phyloP scores from a whole-genome alignment of 2,888 invertebrate species.

The Caenorhabditis imperialis region DNA sequence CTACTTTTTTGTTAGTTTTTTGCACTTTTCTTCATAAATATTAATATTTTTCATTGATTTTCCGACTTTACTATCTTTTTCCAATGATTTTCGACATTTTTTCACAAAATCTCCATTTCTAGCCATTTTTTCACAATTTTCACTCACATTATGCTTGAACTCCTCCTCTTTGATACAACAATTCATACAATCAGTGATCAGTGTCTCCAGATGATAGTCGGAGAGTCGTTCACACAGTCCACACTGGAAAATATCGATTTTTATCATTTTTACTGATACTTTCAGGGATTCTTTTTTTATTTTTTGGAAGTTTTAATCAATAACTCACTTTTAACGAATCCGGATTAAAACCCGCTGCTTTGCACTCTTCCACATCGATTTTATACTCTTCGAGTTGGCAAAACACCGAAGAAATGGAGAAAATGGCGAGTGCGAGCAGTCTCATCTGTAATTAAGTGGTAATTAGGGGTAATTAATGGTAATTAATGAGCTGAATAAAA shows the following conservation, averaged over 20 bases:
- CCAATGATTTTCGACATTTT: too few species aligned
- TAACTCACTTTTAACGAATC: conserved; percentile 65
- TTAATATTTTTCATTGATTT: too few species aligned
- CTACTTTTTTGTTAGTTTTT: too few species aligned
- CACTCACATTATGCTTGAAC: conserved; percentile 67
- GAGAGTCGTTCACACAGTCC: conserved; percentile 64
- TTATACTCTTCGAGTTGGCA: conserved; percentile 55
- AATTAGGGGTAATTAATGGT: too few species aligned
- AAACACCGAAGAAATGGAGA: too few species aligned
- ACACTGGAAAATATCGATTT: conserved; percentile 49
- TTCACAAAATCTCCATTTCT: not conserved
- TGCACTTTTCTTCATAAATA: too few species aligned
- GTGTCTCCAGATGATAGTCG: conserved; percentile 69
- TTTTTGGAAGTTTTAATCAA: not conserved
- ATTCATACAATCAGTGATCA: conserved; percentile 70
- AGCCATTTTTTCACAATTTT: not conserved
- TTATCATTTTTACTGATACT: not conserved
- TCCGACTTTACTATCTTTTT: too few species aligned
- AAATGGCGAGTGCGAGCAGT: too few species aligned
- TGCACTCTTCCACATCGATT: conserved; percentile 68
- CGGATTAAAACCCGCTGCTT: conserved; percentile 68
- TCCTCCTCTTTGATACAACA: conserved; percentile 74
- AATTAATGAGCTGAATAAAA: too few species aligned
- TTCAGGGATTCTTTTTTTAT: not conserved
- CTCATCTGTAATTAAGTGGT: too few species aligned